Conservation (phyloP, 1,140 invertebrate species). For the Brachionus manjavacas region DNA sequence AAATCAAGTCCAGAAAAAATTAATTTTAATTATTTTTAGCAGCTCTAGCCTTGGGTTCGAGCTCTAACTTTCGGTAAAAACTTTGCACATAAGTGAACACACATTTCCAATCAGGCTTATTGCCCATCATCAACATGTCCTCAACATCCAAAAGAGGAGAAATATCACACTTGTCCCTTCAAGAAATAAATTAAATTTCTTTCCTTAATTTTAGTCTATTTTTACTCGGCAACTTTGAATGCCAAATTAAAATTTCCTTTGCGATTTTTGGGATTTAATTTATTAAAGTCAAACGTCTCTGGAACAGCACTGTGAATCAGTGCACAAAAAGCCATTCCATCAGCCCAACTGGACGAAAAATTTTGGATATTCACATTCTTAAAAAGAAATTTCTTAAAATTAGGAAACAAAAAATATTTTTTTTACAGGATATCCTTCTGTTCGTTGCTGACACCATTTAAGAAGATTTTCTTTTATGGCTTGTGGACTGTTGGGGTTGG, state of each 20-base stretch:
- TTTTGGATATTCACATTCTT: slow-evolving; percentile 91
- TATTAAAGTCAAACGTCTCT: slow-evolving; percentile 85
- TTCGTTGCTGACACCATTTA: slow-evolving; percentile 19
- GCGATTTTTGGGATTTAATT: slow-evolving; percentile 77
- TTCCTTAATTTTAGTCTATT: not conserved
- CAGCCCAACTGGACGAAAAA: slow-evolving; percentile 91
- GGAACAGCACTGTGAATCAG: slow-evolving; percentile 91
- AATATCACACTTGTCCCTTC: slow-evolving; percentile 31
- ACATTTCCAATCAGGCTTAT: slow-evolving; percentile 92
- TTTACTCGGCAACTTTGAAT: slow-evolving; percentile 89
- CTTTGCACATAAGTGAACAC: slow-evolving; percentile 98
- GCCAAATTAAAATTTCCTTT: slow-evolving; percentile 90
- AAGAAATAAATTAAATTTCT: not conserved
- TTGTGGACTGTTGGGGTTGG: slow-evolving; percentile 8
- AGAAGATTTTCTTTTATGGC: slow-evolving; percentile 38
- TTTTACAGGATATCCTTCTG: slow-evolving; percentile 39
- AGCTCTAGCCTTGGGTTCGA: slow-evolving; percentile 26
- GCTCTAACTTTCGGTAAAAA: slow-evolving; percentile 64
- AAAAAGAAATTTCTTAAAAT: not conserved
- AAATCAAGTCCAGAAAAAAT: not conserved
- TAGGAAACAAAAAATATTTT: not conserved
- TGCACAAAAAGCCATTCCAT: slow-evolving; percentile 92
- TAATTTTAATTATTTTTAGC: slow-evolving; percentile 23
- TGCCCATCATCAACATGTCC: slow-evolving; percentile 43
- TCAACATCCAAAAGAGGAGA: slow-evolving; percentile 34